Conservation (phyloP, 2,888 invertebrate genomes). For the Eilema sororculum region DNA sequence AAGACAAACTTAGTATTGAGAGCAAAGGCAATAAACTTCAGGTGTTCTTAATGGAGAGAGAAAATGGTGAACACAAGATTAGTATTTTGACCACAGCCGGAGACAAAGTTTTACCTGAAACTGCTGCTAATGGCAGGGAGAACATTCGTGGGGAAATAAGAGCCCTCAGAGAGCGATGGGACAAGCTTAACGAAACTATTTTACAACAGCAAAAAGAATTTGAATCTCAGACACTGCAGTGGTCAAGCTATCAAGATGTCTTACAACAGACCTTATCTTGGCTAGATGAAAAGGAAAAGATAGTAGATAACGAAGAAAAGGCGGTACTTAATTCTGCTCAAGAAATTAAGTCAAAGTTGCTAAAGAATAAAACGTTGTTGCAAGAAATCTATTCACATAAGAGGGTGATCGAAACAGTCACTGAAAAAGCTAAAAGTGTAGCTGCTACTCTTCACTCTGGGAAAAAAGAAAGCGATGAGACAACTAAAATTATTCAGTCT, state of each 20-base stretch:
- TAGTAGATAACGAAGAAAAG: slow-evolving; percentile 90
- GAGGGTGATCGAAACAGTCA: slow-evolving; percentile 95
- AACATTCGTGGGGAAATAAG: slow-evolving; percentile 94
- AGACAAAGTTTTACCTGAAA: slow-evolving; percentile 96
- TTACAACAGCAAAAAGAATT: slow-evolving; percentile 94
- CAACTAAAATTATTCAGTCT: slow-evolving; percentile 90
- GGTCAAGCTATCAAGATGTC: slow-evolving; percentile 95
- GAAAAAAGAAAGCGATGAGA: slow-evolving; percentile 87
- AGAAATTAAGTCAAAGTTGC: slow-evolving; percentile 93
- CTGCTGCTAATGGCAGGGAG: slow-evolving; percentile 96
- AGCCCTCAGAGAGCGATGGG: slow-evolving; percentile 94
- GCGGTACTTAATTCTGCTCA: slow-evolving; percentile 92
- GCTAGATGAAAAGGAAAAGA: slow-evolving; percentile 94
- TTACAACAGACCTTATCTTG: slow-evolving; percentile 94
- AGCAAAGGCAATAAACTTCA: slow-evolving; percentile 90
- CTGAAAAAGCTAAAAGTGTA: slow-evolving; percentile 94
- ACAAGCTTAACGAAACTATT: slow-evolving; percentile 93
- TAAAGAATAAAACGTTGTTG: slow-evolving; percentile 94
- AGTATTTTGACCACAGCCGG: slow-evolving; percentile 91
- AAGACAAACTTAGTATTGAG: slow-evolving; percentile 89
- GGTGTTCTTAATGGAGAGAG: slow-evolving; percentile 92
- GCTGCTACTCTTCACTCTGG: slow-evolving; percentile 87
- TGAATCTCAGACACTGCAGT: slow-evolving; percentile 93
- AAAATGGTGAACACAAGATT: slow-evolving; percentile 94
- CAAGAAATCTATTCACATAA: slow-evolving; percentile 97